A percentile compares a stretch with the other conserved stretches of the same genome.
phyloP scores from a whole-genome alignment of 64 coral and sea anemone species.

The Actinia tenebrosa region DNA sequence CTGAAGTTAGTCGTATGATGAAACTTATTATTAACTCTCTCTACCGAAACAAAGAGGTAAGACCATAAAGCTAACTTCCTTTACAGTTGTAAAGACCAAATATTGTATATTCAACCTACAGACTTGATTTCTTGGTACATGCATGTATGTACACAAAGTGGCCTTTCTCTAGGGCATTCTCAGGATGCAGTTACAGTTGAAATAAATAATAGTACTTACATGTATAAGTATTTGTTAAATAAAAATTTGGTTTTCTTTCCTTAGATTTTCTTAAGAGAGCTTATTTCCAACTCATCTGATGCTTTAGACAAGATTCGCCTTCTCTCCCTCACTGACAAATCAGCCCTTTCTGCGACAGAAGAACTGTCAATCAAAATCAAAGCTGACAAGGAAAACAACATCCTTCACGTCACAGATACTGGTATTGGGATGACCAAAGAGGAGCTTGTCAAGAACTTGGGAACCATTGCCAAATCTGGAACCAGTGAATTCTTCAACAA shows the following conservation, averaged over 20 bases:
- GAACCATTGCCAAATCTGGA: slow-evolving; percentile 98
- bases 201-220: too few species aligned
- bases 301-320: slow-evolving; percentile 95
- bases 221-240: not conserved
- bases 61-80: not conserved
- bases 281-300: slow-evolving; percentile 98
- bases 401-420: slow-evolving; percentile 97
- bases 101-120: too few species aligned
- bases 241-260: not conserved
- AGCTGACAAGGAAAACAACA: slow-evolving; percentile 97
- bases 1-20: slow-evolving; percentile 99
- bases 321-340: slow-evolving; percentile 80
- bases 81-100: not conserved
- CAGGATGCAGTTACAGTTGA: too few species aligned
- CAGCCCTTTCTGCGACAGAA: slow-evolving; percentile 76
- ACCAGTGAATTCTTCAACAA: slow-evolving; percentile 97
- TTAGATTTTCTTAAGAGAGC: slow-evolving; percentile 96
- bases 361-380: slow-evolving; percentile 98
- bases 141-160: too few species aligned
- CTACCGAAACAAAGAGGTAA: slow-evolving; percentile 98
- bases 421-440: slow-evolving; percentile 99
- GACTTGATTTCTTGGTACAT: too few species aligned
- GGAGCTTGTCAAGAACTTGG: slow-evolving; percentile 85
- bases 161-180: too few species aligned
- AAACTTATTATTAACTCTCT: slow-evolving; percentile 98